phyloP scores from a whole-genome alignment of 2,797 vertebrate genomes.

The Acestrorhynchus altus region DNA sequence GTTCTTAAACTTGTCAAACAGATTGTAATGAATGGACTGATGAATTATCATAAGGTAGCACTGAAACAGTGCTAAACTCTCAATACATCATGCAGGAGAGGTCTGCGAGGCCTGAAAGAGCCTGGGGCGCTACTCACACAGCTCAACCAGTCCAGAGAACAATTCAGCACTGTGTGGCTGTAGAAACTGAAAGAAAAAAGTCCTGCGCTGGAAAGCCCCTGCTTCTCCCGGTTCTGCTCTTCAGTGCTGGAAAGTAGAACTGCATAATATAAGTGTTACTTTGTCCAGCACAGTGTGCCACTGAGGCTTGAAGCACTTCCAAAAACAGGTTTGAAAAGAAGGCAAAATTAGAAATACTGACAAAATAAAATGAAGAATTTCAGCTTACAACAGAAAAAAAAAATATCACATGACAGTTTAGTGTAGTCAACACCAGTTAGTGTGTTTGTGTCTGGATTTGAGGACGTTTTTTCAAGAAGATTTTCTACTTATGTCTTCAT shows the following conservation, averaged over 20 bases:
- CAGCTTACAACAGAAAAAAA: neutral
- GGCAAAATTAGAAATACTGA: neutral
- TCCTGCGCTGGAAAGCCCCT: slow-evolving; percentile 38
- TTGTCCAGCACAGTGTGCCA: neutral
- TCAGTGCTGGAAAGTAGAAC: neutral
- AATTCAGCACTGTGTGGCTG: slow-evolving; percentile 27
- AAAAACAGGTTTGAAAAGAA: neutral
- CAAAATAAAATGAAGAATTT: neutral
- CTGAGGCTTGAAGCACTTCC: neutral
- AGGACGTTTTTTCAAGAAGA: no score
- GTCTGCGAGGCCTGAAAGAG: slow-evolving; percentile 10
- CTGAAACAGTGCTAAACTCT: neutral
- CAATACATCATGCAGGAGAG: neutral
- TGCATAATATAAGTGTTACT: neutral
- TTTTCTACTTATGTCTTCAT: no score
- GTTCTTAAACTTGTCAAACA: neutral
- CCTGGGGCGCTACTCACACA: neutral
- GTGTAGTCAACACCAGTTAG: neutral
- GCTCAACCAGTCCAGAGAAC: neutral
- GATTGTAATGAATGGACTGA: neutral
- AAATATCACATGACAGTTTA: neutral
- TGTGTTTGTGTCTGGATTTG: neutral
- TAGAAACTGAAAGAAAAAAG: slow-evolving; percentile 29
- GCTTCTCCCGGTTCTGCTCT: slow-evolving; percentile 9
- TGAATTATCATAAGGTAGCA: neutral